Evolutionary conservation across 2,113 vertebrate genomes (phyloP).

Genomic region (Aythya baeri): DNA sequence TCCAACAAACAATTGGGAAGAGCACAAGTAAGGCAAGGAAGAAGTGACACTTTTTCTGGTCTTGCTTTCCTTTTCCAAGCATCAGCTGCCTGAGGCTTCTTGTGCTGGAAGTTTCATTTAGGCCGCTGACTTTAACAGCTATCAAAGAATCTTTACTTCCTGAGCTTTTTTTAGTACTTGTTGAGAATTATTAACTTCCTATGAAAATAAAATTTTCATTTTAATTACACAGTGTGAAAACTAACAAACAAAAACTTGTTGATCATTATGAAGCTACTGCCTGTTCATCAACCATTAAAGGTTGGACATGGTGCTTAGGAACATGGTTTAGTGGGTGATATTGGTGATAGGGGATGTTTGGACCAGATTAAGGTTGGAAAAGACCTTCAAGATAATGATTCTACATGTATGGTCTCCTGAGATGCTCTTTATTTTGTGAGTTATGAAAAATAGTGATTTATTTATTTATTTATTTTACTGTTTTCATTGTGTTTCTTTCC

Average conservation of each 20-base stretch:
- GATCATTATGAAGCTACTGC: not conserved
- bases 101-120: not conserved
- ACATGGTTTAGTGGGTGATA: too few relatives aligned
- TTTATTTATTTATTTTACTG: too few relatives aligned
- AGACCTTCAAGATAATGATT: too few relatives aligned
- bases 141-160: not conserved
- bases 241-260: not conserved
- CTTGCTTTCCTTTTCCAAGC: not conserved
- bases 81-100: not conserved
- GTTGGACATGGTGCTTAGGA: too few relatives aligned
- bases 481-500: not conserved
- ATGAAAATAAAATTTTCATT: not conserved
- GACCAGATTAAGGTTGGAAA: too few relatives aligned
- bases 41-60: not conserved
- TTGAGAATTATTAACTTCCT: not conserved
- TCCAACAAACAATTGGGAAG: not conserved
- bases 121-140: not conserved
- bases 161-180: not conserved
- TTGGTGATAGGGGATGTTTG: too few relatives aligned
- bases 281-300: not conserved
- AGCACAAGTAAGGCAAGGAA: not conserved
- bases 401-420: not conserved
- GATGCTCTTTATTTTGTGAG: not conserved
- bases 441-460: not conserved
- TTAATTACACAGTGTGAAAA: not conserved